Percentiles rank a stretch among this genome's conserved stretches.
Conservation (phyloP, 2,888 invertebrate species). For the Aspidiotus rigidus region DNA sequence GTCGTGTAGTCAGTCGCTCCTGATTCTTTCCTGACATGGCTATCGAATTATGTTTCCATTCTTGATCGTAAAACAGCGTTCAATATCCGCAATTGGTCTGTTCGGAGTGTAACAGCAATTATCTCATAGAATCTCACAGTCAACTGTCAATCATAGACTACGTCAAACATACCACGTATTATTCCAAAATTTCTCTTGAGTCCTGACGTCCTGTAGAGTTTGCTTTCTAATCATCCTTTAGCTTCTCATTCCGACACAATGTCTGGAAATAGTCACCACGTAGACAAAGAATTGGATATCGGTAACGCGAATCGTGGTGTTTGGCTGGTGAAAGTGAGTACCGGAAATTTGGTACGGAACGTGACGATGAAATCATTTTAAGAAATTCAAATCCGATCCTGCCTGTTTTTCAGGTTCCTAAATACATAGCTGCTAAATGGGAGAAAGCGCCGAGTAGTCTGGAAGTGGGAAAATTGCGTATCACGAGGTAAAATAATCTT, state of each 20-base stretch:
- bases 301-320: conserved; percentile 83
- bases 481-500: conserved; percentile 55
- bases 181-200: too few species aligned
- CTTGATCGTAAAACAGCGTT: too few species aligned
- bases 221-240: too few species aligned
- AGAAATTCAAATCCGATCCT: neutral
- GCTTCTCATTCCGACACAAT: neutral
- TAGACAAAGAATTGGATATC: conserved; percentile 55
- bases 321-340: conserved; percentile 80
- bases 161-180: too few species aligned
- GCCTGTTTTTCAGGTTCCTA: conserved; percentile 56
- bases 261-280: conserved; percentile 4
- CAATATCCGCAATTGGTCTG: too few species aligned
- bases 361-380: neutral
- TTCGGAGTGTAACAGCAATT: too few species aligned
- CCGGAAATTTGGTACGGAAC: neutral
- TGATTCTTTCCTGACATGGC: too few species aligned
- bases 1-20: too few species aligned
- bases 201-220: too few species aligned
- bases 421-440: conserved; percentile 93
- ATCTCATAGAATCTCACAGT: too few species aligned
- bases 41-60: too few species aligned
- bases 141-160: too few species aligned
- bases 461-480: conserved; percentile 87
- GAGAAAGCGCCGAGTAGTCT: conserved; percentile 81